phyloP scores from a whole-genome alignment of 2,888 invertebrate species.

The Philonicus albiceps region DNA sequence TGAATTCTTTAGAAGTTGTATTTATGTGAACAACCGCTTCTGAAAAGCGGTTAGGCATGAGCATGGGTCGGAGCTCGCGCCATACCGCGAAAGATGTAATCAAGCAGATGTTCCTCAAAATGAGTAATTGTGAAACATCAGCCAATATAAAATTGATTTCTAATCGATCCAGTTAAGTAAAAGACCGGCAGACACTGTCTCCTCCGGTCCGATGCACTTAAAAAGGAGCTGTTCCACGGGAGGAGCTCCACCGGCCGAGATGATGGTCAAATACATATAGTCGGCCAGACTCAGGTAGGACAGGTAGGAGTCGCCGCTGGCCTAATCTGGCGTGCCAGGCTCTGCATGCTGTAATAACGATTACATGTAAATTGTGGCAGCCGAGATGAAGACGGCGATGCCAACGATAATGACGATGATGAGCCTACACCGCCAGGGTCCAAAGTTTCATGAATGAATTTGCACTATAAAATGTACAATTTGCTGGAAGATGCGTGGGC shows the following conservation, averaged over 20 bases:
- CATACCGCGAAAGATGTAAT: not conserved
- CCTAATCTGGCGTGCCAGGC: not conserved
- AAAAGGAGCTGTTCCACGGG: not conserved
- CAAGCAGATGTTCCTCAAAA: not conserved
- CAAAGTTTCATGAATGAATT: constrained; percentile 39
- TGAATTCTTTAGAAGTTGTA: not conserved
- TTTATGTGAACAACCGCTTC: not conserved
- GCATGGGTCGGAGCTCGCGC: not conserved
- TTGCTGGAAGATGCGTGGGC: constrained; percentile 38
- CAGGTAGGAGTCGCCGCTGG: constrained; percentile 18
- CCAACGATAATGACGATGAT: constrained; percentile 42
- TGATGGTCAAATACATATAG: constrained; percentile 33
- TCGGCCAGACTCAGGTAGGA: not conserved
- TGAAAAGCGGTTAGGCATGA: not conserved
- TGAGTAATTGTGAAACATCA: constrained; percentile 32
- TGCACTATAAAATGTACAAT: constrained; percentile 29
- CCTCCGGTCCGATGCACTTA: not conserved
- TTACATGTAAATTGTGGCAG: constrained; percentile 35
- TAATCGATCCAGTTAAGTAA: constrained; percentile 22
- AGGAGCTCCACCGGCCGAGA: not conserved
- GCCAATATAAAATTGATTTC: constrained; percentile 20
- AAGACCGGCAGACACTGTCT: not conserved
- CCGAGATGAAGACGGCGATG: constrained; percentile 23
- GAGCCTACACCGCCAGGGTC: constrained; percentile 13
- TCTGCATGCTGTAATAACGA: constrained; percentile 32